Percentiles rank a stretch among this genome's conserved stretches.
phyloP scores from a whole-genome alignment of 2,888 invertebrate genomes.

The Mesochorus sp. region DNA sequence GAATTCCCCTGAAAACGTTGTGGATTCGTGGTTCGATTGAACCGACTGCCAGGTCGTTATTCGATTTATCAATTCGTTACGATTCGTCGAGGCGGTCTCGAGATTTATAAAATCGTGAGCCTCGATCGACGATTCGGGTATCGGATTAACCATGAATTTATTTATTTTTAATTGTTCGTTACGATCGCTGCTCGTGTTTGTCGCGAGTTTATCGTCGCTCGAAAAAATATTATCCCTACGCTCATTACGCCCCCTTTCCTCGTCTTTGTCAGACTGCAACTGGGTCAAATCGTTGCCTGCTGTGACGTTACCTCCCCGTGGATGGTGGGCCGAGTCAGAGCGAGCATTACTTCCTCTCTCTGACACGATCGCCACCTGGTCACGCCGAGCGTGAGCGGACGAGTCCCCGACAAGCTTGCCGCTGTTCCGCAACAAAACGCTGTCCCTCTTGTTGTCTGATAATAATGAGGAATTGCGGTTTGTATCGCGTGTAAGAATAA shows the following conservation, averaged over 20 bases:
- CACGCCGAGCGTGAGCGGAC: slow-evolving; percentile 71
- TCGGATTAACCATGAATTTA: neutral
- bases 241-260: slow-evolving; percentile 23
- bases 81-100: slow-evolving; percentile 48
- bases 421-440: slow-evolving; percentile 45
- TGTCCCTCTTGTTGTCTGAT: slow-evolving; percentile 52
- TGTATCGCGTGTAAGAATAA: slow-evolving; percentile 68
- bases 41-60: slow-evolving; percentile 55
- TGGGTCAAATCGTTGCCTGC: slow-evolving; percentile 71
- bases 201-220: slow-evolving; percentile 15
- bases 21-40: slow-evolving; percentile 38
- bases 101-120: neutral
- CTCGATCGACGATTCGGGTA: slow-evolving; percentile 7
- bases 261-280: slow-evolving; percentile 58
- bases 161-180: neutral
- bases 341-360: slow-evolving; percentile 63
- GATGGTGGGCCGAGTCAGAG: slow-evolving; percentile 63
- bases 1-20: slow-evolving; percentile 22
- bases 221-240: neutral
- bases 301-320: slow-evolving; percentile 59
- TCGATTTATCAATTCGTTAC: slow-evolving; percentile 42
- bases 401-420: slow-evolving; percentile 59
- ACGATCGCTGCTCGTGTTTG: neutral
- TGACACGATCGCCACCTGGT: slow-evolving; percentile 59
- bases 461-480: slow-evolving; percentile 60